Base-by-base conservation (phyloP, 1,140 invertebrate genomes). In the Procambarus clarkii region DNA sequence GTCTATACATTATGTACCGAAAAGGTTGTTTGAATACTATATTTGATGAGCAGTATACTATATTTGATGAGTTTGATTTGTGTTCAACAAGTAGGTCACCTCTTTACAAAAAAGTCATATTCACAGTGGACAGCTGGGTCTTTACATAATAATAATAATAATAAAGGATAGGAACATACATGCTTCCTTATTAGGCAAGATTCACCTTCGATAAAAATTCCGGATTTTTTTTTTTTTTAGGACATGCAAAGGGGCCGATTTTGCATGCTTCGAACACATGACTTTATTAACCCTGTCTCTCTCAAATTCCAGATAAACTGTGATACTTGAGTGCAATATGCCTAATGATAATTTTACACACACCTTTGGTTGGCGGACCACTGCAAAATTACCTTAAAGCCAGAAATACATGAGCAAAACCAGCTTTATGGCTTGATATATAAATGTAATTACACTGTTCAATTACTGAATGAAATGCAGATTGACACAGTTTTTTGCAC, bases 51-150 rank as follows among this genome's bases (percentile, higher is more conserved):
- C n/a, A n/a, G n/a, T n/a, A 54, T 54, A 54, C 34, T 44, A 46
- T 45, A 46, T 77, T 77, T 13, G 44, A 13, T 77, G 13, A 44
- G 11, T 83, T 34, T 83, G 48, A 69, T 46, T 58, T 60, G 15
- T 8, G 13, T n/a, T 71, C 46, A 48, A 81, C 77, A 81, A 88
- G 86, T 69, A 58, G 78, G 86, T 69, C 78, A 80, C 60, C 48
- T 80, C 78, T 74, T 81, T 74, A 64, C 77, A 80, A 64, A 88
- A 34, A 80, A 64, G 58, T 80, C 71, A 76, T 86, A 71, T 48
- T 88, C 48, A 88, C 86, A 88, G 77, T 88, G 86, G 86, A 88
- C 86, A 88, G 86, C 77, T 88, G 86, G 86, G 58, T 88, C 60
- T 81, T 46, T 81, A 58, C 48, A 71, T 54, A 54, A 69, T 48